Conservation (phyloP, 2,888 invertebrate genomes). For the Xestia c-nigrum region DNA sequence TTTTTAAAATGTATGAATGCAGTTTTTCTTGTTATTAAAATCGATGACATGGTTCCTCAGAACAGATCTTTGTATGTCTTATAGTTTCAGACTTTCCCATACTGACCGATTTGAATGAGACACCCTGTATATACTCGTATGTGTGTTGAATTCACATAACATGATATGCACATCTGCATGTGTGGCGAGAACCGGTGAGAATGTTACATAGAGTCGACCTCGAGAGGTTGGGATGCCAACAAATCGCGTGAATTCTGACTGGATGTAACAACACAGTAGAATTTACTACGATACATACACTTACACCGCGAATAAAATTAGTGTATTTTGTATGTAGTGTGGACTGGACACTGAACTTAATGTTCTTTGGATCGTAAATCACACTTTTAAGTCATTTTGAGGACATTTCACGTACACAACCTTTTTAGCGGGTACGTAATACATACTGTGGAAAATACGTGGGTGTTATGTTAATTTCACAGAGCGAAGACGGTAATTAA, state of each 20-base stretch:
- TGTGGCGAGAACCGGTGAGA: slow-evolving; percentile 26
- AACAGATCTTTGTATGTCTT: too few species aligned
- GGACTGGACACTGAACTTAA: slow-evolving; percentile 14
- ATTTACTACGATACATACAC: slow-evolving; percentile 1
- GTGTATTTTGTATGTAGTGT: slow-evolving; percentile 19
- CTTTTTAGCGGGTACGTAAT: slow-evolving; percentile 19
- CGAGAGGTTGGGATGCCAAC: slow-evolving; percentile 15
- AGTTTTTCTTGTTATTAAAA: too few species aligned
- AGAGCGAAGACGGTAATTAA: slow-evolving; percentile 24
- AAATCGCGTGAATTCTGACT: slow-evolving; percentile 31
- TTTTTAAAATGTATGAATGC: too few species aligned
- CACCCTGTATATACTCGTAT: not conserved
- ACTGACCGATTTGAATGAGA: too few species aligned
- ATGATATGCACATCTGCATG: slow-evolving; percentile 3
- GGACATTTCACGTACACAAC: slow-evolving; percentile 27
- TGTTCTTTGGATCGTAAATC: slow-evolving; percentile 16
- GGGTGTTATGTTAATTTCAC: slow-evolving; percentile 20
- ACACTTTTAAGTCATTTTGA: slow-evolving; percentile 19
- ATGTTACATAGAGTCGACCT: slow-evolving; percentile 26
- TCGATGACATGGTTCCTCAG: too few species aligned
- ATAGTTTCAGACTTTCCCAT: too few species aligned
- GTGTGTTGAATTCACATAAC: slow-evolving; percentile 20
- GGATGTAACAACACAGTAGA: slow-evolving; percentile 8
- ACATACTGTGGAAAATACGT: not conserved
- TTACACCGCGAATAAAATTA: slow-evolving; percentile 31